Evolutionary conservation across 2,888 invertebrate species (phyloP), one percentile per base, ranked within the genome.

Genomic region (Brenthis daphne): DNA sequence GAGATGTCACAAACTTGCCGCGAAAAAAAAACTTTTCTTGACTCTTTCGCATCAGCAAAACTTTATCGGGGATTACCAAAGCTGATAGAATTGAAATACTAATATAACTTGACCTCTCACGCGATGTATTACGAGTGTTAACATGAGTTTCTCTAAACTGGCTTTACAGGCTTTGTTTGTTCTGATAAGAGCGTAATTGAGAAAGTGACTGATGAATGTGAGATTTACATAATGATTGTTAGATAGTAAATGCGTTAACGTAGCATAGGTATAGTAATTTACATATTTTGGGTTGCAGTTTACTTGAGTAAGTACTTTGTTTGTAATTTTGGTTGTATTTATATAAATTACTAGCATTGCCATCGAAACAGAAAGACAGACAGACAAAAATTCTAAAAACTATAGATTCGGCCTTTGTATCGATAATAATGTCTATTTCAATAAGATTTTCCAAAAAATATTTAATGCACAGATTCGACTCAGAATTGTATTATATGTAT

Each of bases 171-270:
- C 76, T 76, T 73, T 76, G 81, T 80, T 82, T 81, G 77, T 77
- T 78, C 76, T 80, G 87, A 87, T 86, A 86, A 86, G 85, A 76
- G 78, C 79, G 82, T 84, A 85, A 86, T 86, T 84, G 83, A 78
- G 81, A 79, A 80, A 79, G 84, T 87, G 87, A 87, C 82, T 85
- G 83, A 87, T 86, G 87, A 83, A 82, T 81, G 75, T 72, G 75
- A 74, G 68, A 83, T 87, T 88, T 85, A 84, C 86, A 87, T 88
- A 85, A 82, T 79, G 77, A 78, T 71, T 63, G 60, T 58, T 33
- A 37, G 53, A 54, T 50, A 20, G 50, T 53, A 24, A 50, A 60
- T 65, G 56, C 50, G 57, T 58, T 65, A 56, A 61, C 33, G 58
- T 58, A 63, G 57, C 64, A 16, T 6, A 53, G 69, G 53, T 67